phyloP scores from a whole-genome alignment of 2,797 vertebrate species.

The Clamator glandarius region DNA sequence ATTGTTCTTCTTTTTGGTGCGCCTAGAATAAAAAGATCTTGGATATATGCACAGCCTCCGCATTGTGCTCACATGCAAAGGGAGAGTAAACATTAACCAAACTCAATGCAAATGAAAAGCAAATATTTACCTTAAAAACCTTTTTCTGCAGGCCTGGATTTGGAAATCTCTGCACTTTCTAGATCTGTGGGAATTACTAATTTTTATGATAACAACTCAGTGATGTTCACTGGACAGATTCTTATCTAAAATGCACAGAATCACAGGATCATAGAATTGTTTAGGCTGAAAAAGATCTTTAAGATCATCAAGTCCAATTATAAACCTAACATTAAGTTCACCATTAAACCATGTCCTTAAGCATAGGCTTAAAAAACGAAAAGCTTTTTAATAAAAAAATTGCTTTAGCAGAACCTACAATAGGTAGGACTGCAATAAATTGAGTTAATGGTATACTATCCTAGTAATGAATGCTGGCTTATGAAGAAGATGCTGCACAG shows the following conservation, averaged over 20 bases:
- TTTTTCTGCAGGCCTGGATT: not conserved
- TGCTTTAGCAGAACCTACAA: not conserved
- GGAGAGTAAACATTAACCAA: not conserved
- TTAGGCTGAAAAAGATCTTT: too few species aligned
- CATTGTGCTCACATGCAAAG: not conserved
- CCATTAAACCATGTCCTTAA: too few species aligned
- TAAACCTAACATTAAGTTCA: too few species aligned
- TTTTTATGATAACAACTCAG: not conserved
- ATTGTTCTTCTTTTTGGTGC: not conserved
- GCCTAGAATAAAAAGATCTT: not conserved
- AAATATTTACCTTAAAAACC: not conserved
- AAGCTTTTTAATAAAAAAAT: not conserved
- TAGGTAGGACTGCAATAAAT: not conserved
- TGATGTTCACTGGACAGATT: not conserved
- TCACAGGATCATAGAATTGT: too few species aligned
- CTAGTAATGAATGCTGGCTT: not conserved
- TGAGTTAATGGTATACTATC: not conserved
- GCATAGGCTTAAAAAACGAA: too few species aligned
- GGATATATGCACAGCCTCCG: not conserved
- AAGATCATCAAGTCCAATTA: too few species aligned
- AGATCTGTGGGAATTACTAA: not conserved
- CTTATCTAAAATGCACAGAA: not conserved
- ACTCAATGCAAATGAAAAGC: not conserved
- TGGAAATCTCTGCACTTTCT: not conserved
- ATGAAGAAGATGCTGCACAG: not conserved